phyloP scores from a whole-genome alignment of 2,113 vertebrate species.

The Beaufortia kweichowensis region DNA sequence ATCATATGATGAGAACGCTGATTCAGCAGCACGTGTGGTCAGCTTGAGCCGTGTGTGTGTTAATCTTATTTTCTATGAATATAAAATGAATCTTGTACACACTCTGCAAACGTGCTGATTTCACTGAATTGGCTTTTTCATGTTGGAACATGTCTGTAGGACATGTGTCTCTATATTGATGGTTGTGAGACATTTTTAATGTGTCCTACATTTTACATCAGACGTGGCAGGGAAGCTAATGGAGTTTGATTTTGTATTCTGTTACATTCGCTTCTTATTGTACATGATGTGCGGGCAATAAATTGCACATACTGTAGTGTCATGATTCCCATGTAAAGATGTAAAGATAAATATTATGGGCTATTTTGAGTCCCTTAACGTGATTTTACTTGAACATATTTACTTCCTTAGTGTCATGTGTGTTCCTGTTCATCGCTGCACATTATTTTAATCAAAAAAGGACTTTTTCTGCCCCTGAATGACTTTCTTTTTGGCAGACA shows the following conservation, averaged over 20 bases:
- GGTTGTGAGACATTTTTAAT: constrained; percentile 10
- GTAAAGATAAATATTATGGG: not conserved
- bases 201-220: constrained; percentile 23
- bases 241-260: constrained; percentile 28
- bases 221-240: constrained; percentile 22
- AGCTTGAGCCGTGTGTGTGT: constrained; percentile 34
- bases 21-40: constrained; percentile 54
- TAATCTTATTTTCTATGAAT: constrained; percentile 11
- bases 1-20: constrained; percentile 57
- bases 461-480: too few species aligned
- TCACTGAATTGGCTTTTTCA: constrained; percentile 21
- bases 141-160: constrained; percentile 21
- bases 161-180: constrained; percentile 32
- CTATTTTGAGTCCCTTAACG: too few species aligned
- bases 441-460: too few species aligned
- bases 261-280: constrained; percentile 4
- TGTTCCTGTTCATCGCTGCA: too few species aligned
- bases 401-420: too few species aligned
- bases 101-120: constrained; percentile 33
- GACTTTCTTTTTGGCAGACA: too few species aligned
- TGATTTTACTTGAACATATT: too few species aligned
- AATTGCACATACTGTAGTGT: not conserved
- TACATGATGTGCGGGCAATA: not conserved
- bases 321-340: not conserved
- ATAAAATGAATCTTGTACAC: constrained; percentile 32